These are phyloP conservation scores for Eledone cirrhosa DNA, from an alignment of 2,888 invertebrate genomes.

Conservation along the genomic window DNA sequence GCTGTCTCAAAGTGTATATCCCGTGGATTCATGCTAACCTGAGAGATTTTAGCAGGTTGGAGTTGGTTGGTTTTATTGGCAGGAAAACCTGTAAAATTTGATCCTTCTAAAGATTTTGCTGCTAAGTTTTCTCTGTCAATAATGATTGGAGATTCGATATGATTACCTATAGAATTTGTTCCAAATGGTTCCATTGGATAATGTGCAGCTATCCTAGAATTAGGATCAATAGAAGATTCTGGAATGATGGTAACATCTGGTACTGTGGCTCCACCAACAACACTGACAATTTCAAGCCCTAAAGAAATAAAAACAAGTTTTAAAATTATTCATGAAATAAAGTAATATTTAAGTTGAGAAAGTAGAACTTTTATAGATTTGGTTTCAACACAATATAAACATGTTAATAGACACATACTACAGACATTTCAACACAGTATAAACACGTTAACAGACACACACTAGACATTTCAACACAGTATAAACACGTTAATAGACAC, in stretches of 20 bases:
- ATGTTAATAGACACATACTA: too few relatives aligned
- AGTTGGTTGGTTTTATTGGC: conserved; percentile 19
- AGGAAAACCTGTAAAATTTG: conserved; percentile 19
- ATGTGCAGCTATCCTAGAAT: conserved; percentile 19
- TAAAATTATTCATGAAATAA: not conserved
- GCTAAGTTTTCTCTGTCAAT: conserved; percentile 24
- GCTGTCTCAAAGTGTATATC: conserved; percentile 26
- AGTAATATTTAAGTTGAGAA: too few relatives aligned
- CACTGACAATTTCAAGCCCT: conserved; percentile 26
- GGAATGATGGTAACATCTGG: conserved; percentile 18
- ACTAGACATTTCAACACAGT: too few relatives aligned
- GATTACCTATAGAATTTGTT: conserved; percentile 23
- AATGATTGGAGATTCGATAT: conserved; percentile 22
- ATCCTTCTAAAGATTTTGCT: conserved; percentile 11
- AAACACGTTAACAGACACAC: too few relatives aligned
- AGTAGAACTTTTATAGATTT: too few relatives aligned
- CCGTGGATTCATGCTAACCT: conserved; percentile 27
- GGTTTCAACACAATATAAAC: too few relatives aligned
- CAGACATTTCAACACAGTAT: too few relatives aligned
- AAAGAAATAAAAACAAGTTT: not conserved
- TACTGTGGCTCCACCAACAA: conserved; percentile 8
- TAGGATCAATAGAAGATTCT: conserved; percentile 20
- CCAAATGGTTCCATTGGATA: conserved; percentile 23
- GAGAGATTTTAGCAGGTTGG: conserved; percentile 26
- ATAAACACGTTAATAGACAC: too few relatives aligned